Percentiles rank a stretch among this genome's conserved stretches.
Evolutionary conservation across 2,888 invertebrate species (phyloP).

Genomic region (Boloria selene): DNA sequence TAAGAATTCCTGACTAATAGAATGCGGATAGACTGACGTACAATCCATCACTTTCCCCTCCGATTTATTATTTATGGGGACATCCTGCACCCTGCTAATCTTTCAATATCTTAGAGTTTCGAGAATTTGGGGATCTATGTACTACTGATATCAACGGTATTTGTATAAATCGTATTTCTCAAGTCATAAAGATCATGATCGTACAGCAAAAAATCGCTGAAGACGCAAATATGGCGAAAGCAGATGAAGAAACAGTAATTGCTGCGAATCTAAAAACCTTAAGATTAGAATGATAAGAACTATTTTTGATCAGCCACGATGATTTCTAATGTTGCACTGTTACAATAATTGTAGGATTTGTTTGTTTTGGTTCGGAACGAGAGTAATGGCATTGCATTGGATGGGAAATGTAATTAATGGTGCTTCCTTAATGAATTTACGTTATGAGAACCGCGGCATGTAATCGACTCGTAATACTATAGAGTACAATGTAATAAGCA

Average conservation of each 20-base stretch:
- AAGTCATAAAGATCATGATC: slow-evolving; percentile 52
- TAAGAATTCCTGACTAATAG: slow-evolving; percentile 80
- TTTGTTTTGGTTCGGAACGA: slow-evolving; percentile 76
- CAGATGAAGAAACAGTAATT: slow-evolving; percentile 48
- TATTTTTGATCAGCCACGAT: slow-evolving; percentile 36
- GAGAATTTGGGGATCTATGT: slow-evolving; percentile 63
- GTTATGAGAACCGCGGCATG: slow-evolving; percentile 64
- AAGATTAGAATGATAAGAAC: slow-evolving; percentile 38
- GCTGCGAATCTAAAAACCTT: slow-evolving; percentile 47
- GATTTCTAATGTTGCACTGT: slow-evolving; percentile 49
- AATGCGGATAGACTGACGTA: slow-evolving; percentile 77
- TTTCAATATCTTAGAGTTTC: slow-evolving; percentile 81
- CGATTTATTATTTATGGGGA: slow-evolving; percentile 81
- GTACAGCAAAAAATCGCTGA: slow-evolving; percentile 45
- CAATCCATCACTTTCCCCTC: slow-evolving; percentile 78
- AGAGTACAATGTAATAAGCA: slow-evolving; percentile 7
- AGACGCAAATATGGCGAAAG: slow-evolving; percentile 53
- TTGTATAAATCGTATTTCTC: slow-evolving; percentile 43
- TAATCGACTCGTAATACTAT: slow-evolving; percentile 36
- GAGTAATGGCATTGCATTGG: slow-evolving; percentile 72
- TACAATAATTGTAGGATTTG: slow-evolving; percentile 78
- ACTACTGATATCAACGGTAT: slow-evolving; percentile 40
- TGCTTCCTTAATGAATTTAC: slow-evolving; percentile 76
- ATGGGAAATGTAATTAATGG: slow-evolving; percentile 72
- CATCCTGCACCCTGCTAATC: slow-evolving; percentile 78